These are phyloP conservation scores for Lysandra coridon DNA, from an alignment of 2,888 invertebrate species.

Conservation along the genomic window DNA sequence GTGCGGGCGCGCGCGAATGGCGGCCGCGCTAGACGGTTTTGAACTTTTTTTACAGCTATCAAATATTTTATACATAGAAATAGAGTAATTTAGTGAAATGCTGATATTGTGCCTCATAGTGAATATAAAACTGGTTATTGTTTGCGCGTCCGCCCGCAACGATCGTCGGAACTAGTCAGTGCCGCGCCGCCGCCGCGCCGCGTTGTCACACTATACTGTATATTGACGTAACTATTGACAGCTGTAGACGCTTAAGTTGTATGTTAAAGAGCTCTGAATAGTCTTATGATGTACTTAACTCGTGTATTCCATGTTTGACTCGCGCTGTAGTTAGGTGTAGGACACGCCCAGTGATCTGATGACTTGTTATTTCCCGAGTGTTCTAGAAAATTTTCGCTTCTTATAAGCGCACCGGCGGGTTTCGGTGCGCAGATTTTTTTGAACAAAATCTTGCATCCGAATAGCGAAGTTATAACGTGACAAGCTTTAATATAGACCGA, in stretches of 20 bases:
- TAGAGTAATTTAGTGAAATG: conserved; percentile 30
- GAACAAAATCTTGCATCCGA: neutral
- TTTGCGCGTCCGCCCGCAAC: conserved; percentile 17
- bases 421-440: neutral
- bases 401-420: neutral
- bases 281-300: conserved; percentile 71
- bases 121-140: conserved; percentile 9
- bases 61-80: conserved; percentile 29
- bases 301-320: conserved; percentile 54
- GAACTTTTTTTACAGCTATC: conserved; percentile 15
- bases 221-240: conserved; percentile 47
- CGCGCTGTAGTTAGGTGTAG: conserved; percentile 36
- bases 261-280: conserved; percentile 61
- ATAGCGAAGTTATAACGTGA: conserved; percentile 10
- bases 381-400: conserved; percentile 4
- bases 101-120: conserved; percentile 30
- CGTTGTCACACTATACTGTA: conserved; percentile 54
- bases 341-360: conserved; percentile 15
- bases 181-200: conserved; percentile 50
- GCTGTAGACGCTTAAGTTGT: conserved; percentile 50
- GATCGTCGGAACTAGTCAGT: conserved; percentile 18
- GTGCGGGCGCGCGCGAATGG: conserved; percentile 15
- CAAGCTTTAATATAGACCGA: conserved; percentile 23
- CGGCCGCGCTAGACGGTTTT: neutral
- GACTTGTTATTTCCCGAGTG: conserved; percentile 16